Evolutionary conservation across 2,797 vertebrate genomes (phyloP).

Genomic region (Simalia tracyae): DNA sequence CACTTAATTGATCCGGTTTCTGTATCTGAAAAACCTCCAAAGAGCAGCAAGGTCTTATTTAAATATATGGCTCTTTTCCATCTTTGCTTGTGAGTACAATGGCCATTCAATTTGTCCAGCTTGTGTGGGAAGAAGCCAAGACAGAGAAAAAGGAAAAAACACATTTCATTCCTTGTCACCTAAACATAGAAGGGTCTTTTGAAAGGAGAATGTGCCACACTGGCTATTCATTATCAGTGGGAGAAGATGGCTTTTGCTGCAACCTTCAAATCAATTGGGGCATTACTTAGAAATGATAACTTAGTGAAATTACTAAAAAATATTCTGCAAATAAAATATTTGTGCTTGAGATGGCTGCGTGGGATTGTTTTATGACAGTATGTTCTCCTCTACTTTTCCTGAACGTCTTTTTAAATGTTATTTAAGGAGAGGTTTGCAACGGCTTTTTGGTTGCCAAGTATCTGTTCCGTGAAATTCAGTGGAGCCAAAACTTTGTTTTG

Average conservation of each 20-base stretch:
- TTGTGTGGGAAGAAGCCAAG: background rate
- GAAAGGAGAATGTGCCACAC: fast-evolving
- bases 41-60: background rate
- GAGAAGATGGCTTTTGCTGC: background rate
- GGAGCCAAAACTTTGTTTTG: background rate
- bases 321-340: background rate
- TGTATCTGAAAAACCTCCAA: background rate
- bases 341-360: background rate
- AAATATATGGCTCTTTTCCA: background rate
- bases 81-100: background rate
- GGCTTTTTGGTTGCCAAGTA: background rate
- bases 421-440: background rate
- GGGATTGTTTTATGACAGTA: background rate
- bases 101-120: background rate
- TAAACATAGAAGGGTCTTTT: background rate
- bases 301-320: no score
- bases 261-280: background rate
- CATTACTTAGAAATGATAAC: background rate
- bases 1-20: background rate
- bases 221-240: fast-evolving
- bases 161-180: background rate
- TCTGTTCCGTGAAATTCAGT: background rate
- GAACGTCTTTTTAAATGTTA: background rate
- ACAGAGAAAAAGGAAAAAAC: background rate
- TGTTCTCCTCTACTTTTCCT: background rate